Conservation (phyloP, 2,888 invertebrate species). For the Hymenopus coronatus region DNA sequence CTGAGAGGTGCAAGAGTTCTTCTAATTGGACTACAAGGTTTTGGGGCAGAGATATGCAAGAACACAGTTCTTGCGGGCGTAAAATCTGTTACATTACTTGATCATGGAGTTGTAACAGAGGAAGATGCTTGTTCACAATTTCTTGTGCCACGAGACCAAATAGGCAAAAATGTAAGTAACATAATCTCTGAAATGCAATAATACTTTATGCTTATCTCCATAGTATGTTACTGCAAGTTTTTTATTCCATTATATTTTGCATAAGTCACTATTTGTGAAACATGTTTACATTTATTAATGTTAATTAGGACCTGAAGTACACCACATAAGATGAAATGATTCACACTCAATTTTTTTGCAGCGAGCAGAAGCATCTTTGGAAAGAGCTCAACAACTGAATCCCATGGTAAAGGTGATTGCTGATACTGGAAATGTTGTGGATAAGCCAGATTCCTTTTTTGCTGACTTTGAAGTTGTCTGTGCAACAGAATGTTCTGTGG, state of each 20-base stretch:
- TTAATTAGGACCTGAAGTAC: too few relatives aligned
- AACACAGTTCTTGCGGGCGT: constrained; percentile 93
- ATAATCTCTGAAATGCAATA: too few relatives aligned
- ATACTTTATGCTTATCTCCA: too few relatives aligned
- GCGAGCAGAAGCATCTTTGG: constrained; percentile 80
- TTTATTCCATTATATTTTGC: too few relatives aligned
- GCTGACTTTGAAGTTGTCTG: constrained; percentile 76
- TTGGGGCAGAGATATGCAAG: constrained; percentile 95
- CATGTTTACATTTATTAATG: neutral
- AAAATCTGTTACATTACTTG: constrained; percentile 81
- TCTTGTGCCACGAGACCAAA: constrained; percentile 65
- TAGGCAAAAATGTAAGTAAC: constrained; percentile 70
- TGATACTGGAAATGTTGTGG: constrained; percentile 61
- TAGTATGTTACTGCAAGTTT: too few relatives aligned
- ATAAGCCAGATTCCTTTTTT: constrained; percentile 71
- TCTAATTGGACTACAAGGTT: constrained; percentile 81
- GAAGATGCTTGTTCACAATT: constrained; percentile 83
- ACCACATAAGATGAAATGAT: neutral
- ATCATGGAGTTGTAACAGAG: constrained; percentile 67
- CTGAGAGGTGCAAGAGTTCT: constrained; percentile 83
- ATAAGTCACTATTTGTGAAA: neutral
- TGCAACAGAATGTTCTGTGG: constrained; percentile 69
- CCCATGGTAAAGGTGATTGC: constrained; percentile 84
- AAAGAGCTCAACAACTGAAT: constrained; percentile 80
- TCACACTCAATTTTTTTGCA: constrained; percentile 43